phyloP scores from a whole-genome alignment of 1,140 invertebrate species.

The Doryteuthis pealeii region DNA sequence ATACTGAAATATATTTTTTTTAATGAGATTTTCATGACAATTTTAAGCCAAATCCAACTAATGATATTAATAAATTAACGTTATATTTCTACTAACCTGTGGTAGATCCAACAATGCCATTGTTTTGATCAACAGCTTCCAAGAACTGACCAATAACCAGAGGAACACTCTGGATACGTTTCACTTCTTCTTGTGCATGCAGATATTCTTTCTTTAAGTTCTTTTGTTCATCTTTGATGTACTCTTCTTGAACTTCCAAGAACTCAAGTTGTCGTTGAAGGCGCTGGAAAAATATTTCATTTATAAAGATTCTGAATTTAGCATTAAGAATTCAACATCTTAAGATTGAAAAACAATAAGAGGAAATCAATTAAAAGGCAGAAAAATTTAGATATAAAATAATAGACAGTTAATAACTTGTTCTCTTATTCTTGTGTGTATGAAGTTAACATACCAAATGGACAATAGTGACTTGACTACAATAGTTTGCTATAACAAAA shows the following conservation, averaged over 20 bases:
- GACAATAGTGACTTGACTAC: too few relatives aligned
- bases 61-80: too few relatives aligned
- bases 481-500: too few relatives aligned
- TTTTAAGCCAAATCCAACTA: too few relatives aligned
- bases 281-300: constrained; percentile 76
- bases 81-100: too few relatives aligned
- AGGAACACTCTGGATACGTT: constrained; percentile 95
- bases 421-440: too few relatives aligned
- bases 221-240: constrained; percentile 97
- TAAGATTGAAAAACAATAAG: neutral
- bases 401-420: too few relatives aligned
- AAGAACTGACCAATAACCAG: constrained; percentile 97
- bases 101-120: constrained; percentile 86
- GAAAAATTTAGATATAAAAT: neutral
- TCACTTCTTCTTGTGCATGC: constrained; percentile 96
- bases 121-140: constrained; percentile 97
- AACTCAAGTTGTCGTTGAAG: constrained; percentile 94
- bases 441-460: too few relatives aligned
- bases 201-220: constrained; percentile 97
- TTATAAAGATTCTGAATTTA: constrained; percentile 14
- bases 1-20: too few relatives aligned
- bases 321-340: neutral
- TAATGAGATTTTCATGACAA: too few relatives aligned
- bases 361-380: neutral
- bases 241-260: constrained; percentile 95